phyloP scores from a whole-genome alignment of 2,797 vertebrate species.

The Crocidura indochinensis region DNA sequence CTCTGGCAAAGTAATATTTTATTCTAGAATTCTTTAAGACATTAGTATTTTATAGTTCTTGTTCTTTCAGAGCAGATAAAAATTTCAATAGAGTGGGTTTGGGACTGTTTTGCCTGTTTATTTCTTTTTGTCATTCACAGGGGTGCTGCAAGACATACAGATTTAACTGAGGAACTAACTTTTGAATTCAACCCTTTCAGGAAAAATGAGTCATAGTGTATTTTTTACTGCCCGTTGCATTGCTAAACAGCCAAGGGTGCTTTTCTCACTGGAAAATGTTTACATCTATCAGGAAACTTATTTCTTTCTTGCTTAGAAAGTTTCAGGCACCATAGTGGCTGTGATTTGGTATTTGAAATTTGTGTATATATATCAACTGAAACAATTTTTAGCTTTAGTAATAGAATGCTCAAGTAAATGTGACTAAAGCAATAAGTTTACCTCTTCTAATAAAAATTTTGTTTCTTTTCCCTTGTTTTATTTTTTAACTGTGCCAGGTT shows the following conservation, averaged over 20 bases:
- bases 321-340: too few relatives aligned
- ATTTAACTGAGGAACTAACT: background rate
- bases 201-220: background rate
- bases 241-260: background rate
- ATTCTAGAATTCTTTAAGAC: background rate
- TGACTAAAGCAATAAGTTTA: background rate
- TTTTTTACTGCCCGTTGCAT: background rate
- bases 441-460: background rate
- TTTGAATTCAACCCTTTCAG: background rate
- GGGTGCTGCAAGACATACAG: background rate
- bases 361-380: too few relatives aligned
- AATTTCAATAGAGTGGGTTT: too few relatives aligned
- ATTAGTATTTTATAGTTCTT: background rate
- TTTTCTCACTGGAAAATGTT: too few relatives aligned
- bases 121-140: background rate
- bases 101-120: background rate
- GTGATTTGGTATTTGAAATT: too few relatives aligned
- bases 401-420: background rate
- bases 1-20: background rate
- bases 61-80: background rate
- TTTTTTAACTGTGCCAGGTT: too few relatives aligned
- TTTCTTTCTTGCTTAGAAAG: slow-evolving; percentile 4
- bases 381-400: background rate
- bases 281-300: background rate
- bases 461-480: too few relatives aligned